These are phyloP conservation scores for Tapera naevia DNA, from an alignment of 2,797 vertebrate genomes.

Conservation along the genomic window DNA sequence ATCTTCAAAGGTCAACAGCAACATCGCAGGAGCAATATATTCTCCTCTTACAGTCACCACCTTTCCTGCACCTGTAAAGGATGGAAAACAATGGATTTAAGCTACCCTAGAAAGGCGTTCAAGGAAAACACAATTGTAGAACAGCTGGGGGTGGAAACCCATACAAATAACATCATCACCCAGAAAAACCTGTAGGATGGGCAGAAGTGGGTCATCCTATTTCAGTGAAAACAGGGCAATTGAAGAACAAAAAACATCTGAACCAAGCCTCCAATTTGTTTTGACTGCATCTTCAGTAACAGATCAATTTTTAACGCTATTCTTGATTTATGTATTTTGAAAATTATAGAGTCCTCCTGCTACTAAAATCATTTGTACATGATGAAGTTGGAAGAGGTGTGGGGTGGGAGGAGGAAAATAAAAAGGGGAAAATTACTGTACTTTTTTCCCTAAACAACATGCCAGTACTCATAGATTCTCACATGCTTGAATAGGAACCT, in stretches of 20 bases:
- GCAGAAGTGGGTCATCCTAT: not conserved
- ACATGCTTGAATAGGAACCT: conserved; percentile 24
- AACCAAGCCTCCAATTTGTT: not conserved
- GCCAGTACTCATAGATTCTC: not conserved
- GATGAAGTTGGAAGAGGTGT: not conserved
- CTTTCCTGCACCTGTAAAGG: not conserved
- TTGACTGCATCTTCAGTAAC: not conserved
- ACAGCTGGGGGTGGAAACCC: rapidly evolving
- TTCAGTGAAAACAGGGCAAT: not conserved
- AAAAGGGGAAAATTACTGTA: not conserved
- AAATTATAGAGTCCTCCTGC: not conserved
- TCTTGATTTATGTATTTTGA: not conserved
- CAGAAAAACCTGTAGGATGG: not conserved
- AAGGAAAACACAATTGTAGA: not conserved
- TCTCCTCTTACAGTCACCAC: not conserved
- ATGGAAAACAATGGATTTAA: not conserved
- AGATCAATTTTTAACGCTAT: not conserved
- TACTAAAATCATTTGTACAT: not conserved
- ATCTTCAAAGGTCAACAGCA: not conserved
- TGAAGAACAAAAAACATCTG: not conserved
- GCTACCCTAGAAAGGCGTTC: not conserved
- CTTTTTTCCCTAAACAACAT: not conserved
- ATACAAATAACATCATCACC: not conserved
- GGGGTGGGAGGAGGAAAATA: not conserved
- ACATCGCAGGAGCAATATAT: not conserved